Evolutionary conservation across 2,888 invertebrate genomes (phyloP), one percentile per base, ranked within the genome.

Genomic region (Tinea semifulvella): DNA sequence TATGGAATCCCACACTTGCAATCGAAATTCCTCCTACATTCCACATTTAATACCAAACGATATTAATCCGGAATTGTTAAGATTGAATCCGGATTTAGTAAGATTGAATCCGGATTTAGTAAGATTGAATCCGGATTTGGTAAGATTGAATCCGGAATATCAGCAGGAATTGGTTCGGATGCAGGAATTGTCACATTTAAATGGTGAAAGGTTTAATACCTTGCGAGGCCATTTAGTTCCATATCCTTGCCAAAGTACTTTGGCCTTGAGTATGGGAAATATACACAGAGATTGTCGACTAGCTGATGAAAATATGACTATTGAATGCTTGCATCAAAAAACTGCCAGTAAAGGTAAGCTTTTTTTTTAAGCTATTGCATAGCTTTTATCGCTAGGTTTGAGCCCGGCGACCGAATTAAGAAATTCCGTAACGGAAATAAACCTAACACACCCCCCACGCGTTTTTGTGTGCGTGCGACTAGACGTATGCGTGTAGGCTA

Each of bases 151-250:
- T 16, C 50, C 49, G 10, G 51, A 52, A 11, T 14, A 53, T 18
- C 65, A 62, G 45, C 61, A 62, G 2, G 67, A 56, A 40, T 56
- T 56, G 17, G n/a, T 14, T n/a, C 67, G 69, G 16, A 49, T 70
- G 31, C 62, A 63, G 45, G 16, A 42, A 10, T n/a, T 47, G 27
- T 28, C 25, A 7, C 2, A 8, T 4, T n/a, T n/a, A n/a, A 68
- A 69, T 36, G 58, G 53, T 42, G 63, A 48, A 54, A 67, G 65
- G 46, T 76, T 68, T 54, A 84, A 63, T 43, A 76, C 79, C 0
- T 42, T 81, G 49, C 55, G 81, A 46, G 69, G 84, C 38, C 62
- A 84, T 58, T 53, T 84, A 53, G 74, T 76, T 0, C 74, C 72
- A 3, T 76, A 75, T 36, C 58, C 60, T 1, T 77, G 77, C 48